Percentiles rank a stretch among this genome's conserved stretches.
Conservation (phyloP, 2,113 vertebrate genomes). For the Siphamia tubifer region DNA sequence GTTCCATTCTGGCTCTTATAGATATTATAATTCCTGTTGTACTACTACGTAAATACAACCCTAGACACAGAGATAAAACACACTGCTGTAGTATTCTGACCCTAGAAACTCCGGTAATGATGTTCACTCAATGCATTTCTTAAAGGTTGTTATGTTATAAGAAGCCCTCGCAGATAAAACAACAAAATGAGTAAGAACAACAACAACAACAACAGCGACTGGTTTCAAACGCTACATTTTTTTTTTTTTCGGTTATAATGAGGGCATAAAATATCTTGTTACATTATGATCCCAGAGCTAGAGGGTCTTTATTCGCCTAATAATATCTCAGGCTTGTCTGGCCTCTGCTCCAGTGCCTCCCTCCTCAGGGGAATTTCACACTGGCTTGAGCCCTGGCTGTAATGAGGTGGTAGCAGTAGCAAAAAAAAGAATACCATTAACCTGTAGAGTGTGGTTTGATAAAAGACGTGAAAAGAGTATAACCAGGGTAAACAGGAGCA, state of each 20-base stretch:
- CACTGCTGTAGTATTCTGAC: background rate
- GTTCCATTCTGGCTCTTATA: too few relatives aligned
- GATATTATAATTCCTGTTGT: background rate
- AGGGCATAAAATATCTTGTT: conserved; percentile 42
- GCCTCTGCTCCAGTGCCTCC: conserved; percentile 36
- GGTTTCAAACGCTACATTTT: background rate
- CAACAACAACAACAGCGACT: background rate
- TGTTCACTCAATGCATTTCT: background rate
- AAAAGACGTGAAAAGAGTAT: conserved; percentile 31
- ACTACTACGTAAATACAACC: background rate
- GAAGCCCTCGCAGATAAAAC: background rate
- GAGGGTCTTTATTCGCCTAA: conserved; percentile 51
- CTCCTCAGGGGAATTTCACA: conserved; percentile 41
- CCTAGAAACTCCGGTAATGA: background rate
- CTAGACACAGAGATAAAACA: background rate
- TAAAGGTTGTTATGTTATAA: background rate
- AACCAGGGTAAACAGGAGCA: conserved; percentile 26
- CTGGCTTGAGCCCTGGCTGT: conserved; percentile 49
- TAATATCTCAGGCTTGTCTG: conserved; percentile 49
- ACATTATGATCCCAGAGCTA: conserved; percentile 38
- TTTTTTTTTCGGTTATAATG: background rate
- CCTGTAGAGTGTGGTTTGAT: conserved; percentile 28
- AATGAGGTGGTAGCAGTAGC: conserved; percentile 57
- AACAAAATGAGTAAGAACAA: background rate
- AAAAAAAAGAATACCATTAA: conserved; percentile 28